Evolutionary conservation across 2,113 vertebrate species (phyloP), one percentile per base, ranked within the genome.

Genomic region (Boulengeromyrus knoepffleri): DNA sequence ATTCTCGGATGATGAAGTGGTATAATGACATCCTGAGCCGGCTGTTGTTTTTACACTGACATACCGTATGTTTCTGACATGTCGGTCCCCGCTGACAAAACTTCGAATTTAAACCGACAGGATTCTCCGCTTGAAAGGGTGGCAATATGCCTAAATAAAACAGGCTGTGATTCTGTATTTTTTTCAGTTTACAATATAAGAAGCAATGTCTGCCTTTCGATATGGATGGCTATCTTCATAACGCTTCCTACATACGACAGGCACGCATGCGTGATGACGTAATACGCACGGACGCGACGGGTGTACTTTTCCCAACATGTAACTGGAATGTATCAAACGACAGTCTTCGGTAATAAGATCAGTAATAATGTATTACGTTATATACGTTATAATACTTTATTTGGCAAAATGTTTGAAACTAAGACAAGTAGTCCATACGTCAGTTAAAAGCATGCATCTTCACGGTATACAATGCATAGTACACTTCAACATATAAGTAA

Each of bases 61-160:
- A 31, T 96, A 96, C 96, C 96, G 95, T 96, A 96, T 89, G 96
- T 96, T 95, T 96, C 96, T 90, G 96, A 96, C 96, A 96, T 96
- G 95, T 94, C 93, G 94, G 91, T 92, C 92, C 92, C 93, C 92
- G 89, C 90, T 89, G 50, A 91, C 88, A 89, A 85, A 9, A 88
- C 90, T 87, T 92, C 90, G 74, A 91, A 50, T 93, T 91, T 89
- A 88, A 85, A 80, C 50, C 85, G 89, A 77, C 84, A 87, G 91
- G 27, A 85, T 91, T 50, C 36, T 77, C 17, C 74, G 80, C 36
- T 88, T 74, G 42, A 91, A 47, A 58, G 12, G 49, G 47, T 62
- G 53, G 31, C 39, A 90, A 89, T 89, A 52, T 90, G 88, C 87
- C 8, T 21, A 13, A 39, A 85, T 47, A 50, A 45, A 91, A 80